Conservation (phyloP, 2,888 invertebrate species). For the Geophilus truncorum region DNA sequence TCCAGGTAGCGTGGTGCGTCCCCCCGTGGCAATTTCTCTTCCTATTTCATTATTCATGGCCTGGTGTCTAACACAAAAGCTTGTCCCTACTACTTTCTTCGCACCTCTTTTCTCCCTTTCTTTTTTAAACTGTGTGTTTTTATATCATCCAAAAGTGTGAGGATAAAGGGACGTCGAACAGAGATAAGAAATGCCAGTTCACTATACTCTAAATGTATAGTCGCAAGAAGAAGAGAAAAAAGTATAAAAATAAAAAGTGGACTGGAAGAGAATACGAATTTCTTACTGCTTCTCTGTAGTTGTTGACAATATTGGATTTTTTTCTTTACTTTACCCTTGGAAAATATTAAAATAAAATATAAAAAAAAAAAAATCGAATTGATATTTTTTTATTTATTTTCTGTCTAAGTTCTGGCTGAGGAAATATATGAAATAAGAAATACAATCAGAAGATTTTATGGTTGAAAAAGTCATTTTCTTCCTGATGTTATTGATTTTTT, state of each 20-base stretch:
- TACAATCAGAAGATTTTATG: neutral
- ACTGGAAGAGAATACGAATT: neutral
- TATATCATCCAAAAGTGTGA: constrained; percentile 24
- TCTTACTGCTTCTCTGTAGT: neutral
- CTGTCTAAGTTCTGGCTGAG: neutral
- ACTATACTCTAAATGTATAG: constrained; percentile 27
- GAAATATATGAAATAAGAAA: neutral
- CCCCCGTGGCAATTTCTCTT: constrained; percentile 13
- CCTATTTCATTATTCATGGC: constrained; percentile 18
- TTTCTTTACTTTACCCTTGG: neutral
- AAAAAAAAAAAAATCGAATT: neutral
- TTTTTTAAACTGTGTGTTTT: constrained; percentile 2
- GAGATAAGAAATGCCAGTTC: constrained; percentile 13
- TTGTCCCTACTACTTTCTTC: neutral
- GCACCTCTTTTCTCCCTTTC: neutral
- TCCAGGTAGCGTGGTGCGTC: neutral
- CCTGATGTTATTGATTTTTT: neutral
- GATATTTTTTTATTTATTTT: neutral
- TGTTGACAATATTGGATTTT: neutral
- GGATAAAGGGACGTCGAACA: neutral
- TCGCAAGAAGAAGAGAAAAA: neutral
- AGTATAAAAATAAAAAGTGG: neutral
- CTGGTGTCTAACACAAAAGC: constrained; percentile 22
- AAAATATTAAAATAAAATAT: neutral
- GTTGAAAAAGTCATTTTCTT: neutral